Base-by-base conservation (phyloP, 1,140 invertebrate species). In the Nylanderia fulva region DNA sequence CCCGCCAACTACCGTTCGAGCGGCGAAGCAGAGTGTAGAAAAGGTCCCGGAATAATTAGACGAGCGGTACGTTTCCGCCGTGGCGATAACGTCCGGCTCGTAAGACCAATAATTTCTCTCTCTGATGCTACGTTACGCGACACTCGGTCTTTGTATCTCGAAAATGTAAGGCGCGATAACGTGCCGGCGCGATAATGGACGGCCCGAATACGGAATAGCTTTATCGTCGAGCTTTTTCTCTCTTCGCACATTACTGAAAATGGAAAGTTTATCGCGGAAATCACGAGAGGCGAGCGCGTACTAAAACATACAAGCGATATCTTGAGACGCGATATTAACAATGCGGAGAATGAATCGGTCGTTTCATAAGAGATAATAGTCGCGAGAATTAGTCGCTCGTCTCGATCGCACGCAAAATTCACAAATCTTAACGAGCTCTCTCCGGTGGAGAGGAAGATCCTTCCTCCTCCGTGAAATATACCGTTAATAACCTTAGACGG, bases 1-100 rank as follows among this genome's bases (percentile, higher is more conserved):
- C 63, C 33, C 52, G 85, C 63, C n/a, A 21, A 83, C 64, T 60
- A 45, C 39, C 63, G 48, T 63, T n/a, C 27, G 56, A 24, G 29
- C 7, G 0, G 36, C n/a, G 9, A 29, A 63, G 24, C 8, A 60
- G 8, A 45, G 64, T 85, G 84, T 77, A 83, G 89, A 88, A 90
- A 91, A 86, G 80, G 64, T 84, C 82, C 84, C 79, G 74, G 85
- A 90, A 91, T 92, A 92, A 91, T 91, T 91, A 89, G 88, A 91
- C 85, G 74, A 90, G 75, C 83, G 80, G 77, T 86, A 84, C 76
- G 76, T 86, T 85, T 80, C 71, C 80, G 74, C 48, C 13, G 66
- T 60, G 5, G 60, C 85, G 77, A 90, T 90, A 90, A 89, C 88
- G 33, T 56, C 71, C 77, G 52, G 45, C 64, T n/a, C 56, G 68